A percentile compares a stretch with the other conserved stretches of the same genome.
phyloP scores from a whole-genome alignment of 1,140 invertebrate species.

The Formica selysi region DNA sequence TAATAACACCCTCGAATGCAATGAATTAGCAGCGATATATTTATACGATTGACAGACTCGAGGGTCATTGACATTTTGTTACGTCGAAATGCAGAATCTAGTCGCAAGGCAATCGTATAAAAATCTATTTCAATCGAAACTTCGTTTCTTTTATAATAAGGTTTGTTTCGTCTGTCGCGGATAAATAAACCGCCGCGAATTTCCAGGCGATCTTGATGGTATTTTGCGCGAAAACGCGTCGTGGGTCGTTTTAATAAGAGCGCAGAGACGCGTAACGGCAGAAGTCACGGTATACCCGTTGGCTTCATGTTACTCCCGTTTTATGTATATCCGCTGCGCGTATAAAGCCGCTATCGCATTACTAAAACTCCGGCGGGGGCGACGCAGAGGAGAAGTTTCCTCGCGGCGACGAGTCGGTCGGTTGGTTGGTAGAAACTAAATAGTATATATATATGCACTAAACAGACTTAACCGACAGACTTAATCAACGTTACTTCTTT shows the following conservation, averaged over 20 bases:
- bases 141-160: neutral
- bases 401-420: conserved; percentile 18
- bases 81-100: neutral
- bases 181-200: conserved; percentile 36
- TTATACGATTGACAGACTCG: neutral
- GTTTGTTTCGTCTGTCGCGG: neutral
- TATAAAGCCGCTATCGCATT: conserved; percentile 58
- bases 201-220: conserved; percentile 28
- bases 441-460: neutral
- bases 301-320: conserved; percentile 71
- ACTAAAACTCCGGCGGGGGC: conserved; percentile 36
- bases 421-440: conserved; percentile 23
- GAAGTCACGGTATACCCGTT: conserved; percentile 47
- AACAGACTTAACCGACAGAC: neutral
- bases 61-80: neutral
- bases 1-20: neutral
- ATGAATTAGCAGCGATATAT: conserved; percentile 1
- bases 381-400: conserved; percentile 6
- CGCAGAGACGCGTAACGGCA: conserved; percentile 41
- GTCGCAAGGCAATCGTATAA: neutral
- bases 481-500: neutral
- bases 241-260: conserved; percentile 53
- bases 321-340: conserved; percentile 44
- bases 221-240: conserved; percentile 7
- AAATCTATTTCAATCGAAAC: neutral